Evolutionary conservation across 2,888 invertebrate species (phyloP).

Genomic region (Busseola fusca): DNA sequence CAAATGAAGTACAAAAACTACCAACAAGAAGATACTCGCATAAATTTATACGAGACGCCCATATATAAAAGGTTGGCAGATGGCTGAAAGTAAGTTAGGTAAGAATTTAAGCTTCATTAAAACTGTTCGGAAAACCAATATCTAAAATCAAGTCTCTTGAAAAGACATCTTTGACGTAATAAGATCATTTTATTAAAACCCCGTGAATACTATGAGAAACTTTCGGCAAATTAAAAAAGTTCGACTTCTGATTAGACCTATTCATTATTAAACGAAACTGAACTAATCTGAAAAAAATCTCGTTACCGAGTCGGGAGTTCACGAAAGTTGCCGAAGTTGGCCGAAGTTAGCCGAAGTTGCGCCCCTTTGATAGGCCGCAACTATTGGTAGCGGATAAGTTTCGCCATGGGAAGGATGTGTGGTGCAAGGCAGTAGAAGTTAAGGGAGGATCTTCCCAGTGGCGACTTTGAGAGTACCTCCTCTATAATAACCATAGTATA

Average conservation of each 20-base stretch:
- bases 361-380: constrained; percentile 70
- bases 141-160: constrained; percentile 3
- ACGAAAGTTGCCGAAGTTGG: constrained; percentile 62
- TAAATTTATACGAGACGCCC: not conserved
- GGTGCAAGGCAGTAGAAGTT: constrained; percentile 57
- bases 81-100: not conserved
- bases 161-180: constrained; percentile 27
- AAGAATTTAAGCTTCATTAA: not conserved
- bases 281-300: constrained; percentile 76
- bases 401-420: constrained; percentile 61
- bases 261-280: constrained; percentile 71
- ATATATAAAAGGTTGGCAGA: not conserved
- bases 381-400: constrained; percentile 79
- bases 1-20: too few relatives aligned
- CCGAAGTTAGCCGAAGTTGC: constrained; percentile 59
- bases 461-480: too few relatives aligned
- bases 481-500: too few relatives aligned
- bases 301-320: constrained; percentile 68
- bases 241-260: constrained; percentile 67
- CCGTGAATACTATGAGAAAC: constrained; percentile 47
- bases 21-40: not conserved
- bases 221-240: constrained; percentile 68
- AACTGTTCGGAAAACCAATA: constrained; percentile 12
- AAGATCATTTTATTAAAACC: constrained; percentile 55
- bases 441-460: not conserved